Base-by-base conservation (phyloP, 2,113 vertebrate species). In the Microcebus lehilahytsara region DNA sequence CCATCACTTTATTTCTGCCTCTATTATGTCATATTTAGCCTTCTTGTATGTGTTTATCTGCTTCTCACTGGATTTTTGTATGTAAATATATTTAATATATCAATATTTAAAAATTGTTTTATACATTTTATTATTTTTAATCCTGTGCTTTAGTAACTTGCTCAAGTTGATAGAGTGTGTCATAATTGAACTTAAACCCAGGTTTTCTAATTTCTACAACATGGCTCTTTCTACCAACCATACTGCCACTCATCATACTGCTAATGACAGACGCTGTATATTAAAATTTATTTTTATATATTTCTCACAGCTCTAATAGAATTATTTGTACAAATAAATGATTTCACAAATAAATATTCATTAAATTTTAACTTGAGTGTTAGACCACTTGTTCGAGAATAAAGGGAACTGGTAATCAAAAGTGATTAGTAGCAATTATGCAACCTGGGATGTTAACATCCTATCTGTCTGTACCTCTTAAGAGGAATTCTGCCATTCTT, bases 391-490 rank as follows among this genome's bases (percentile, higher is more conserved):
- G 53, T 71, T 96, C 49, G 87, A 81, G 16, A 53, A 80, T 51
- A 91, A 96, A 91, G 56, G 46, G 74, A 75, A 75, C 8, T 86
- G 58, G 23, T 37, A 92, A 77, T 94, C 23, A 88, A 22, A 86
- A 85, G 5, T 77, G 9, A 83, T 80, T 91, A 62, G 42, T 90
- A 80, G 74, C 23, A 96, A 42, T 69, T 91, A 71, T 30, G 17
- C 32, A 62, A 62, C 62, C 19, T 60, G 34, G 2, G 8, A 86
- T 83, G 23, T 32, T 78, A 83, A 69, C 11, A 49, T 3, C 40
- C 20, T 72, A 40, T 58, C 60, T 74, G 40, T 75, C 60, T 74
- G 51, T 75, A 30, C 0, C 37, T 88, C 16, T 83, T 77, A n/a
- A 53, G 7, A 42, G 58, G 9, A 87, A 74, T 3, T 78, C 25